These are phyloP conservation scores for Atta colombica DNA, from an alignment of 1,140 invertebrate genomes.

Conservation along the genomic window DNA sequence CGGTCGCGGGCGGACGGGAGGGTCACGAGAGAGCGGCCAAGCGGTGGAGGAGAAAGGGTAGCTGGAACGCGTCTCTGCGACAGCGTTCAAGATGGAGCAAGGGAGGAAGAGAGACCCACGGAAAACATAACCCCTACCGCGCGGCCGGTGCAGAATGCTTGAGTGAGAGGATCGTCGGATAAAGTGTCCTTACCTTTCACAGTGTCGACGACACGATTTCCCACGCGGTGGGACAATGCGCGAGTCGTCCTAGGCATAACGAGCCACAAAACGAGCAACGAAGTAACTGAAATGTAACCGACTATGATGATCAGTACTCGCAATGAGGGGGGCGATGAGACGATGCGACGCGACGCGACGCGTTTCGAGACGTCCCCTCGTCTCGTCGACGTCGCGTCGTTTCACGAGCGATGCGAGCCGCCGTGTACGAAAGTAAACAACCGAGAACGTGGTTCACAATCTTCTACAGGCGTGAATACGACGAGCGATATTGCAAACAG, in stretches of 20 bases:
- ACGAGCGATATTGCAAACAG: constrained; percentile 20
- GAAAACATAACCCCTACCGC: constrained; percentile 72
- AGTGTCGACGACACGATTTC: constrained; percentile 29
- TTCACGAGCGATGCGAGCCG: neutral
- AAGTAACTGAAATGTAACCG: neutral
- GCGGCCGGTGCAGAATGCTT: constrained; percentile 19
- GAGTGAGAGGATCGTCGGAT: constrained; percentile 52
- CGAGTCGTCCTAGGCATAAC: constrained; percentile 17
- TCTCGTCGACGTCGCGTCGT: neutral
- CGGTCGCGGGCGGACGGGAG: neutral
- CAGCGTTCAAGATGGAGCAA: constrained; percentile 68
- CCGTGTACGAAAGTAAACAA: too few species aligned
- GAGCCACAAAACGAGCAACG: neutral
- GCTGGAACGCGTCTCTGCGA: neutral
- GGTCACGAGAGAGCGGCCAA: neutral
- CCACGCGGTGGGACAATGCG: neutral
- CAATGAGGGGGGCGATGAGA: neutral
- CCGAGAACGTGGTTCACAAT: neutral
- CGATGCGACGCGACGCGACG: neutral
- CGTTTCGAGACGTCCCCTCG: neutral
- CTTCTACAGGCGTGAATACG: neutral
- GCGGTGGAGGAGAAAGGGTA: neutral
- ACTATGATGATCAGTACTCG: neutral
- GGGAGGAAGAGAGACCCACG: constrained; percentile 56
- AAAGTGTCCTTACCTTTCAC: constrained; percentile 63